These are phyloP conservation scores for Aproaerema taeniolella DNA, from an alignment of 2,888 invertebrate species.

Conservation along the genomic window DNA sequence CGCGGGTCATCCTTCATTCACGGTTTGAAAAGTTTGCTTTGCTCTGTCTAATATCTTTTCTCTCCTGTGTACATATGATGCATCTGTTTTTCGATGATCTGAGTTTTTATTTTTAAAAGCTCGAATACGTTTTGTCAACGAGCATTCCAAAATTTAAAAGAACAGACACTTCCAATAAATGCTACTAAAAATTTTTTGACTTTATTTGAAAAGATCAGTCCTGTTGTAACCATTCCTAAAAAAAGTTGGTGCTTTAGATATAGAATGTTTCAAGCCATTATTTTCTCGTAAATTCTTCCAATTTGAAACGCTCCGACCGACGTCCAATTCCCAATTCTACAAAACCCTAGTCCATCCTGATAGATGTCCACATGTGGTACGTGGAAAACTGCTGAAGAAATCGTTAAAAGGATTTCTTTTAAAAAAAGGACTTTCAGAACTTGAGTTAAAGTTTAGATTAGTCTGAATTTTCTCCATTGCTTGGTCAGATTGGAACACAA, in stretches of 20 bases:
- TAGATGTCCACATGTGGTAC: slow-evolving; percentile 56
- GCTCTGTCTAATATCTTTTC: slow-evolving; percentile 15
- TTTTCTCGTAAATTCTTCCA: slow-evolving; percentile 64
- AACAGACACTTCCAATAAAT: no score
- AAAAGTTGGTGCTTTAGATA: no score
- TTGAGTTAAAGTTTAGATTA: slow-evolving; percentile 27
- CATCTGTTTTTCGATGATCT: no score
- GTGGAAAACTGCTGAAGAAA: slow-evolving; percentile 29
- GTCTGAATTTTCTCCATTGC: slow-evolving; percentile 20
- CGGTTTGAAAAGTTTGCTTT: slow-evolving; percentile 26
- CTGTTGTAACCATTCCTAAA: no score
- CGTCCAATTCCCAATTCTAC: slow-evolving; percentile 66
- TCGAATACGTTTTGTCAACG: no score
- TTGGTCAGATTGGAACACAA: slow-evolving; percentile 38
- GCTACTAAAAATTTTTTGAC: no score
- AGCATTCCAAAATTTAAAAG: no score
- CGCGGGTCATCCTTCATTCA: slow-evolving; percentile 31
- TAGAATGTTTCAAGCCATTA: slow-evolving; percentile 51
- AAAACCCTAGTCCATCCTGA: slow-evolving; percentile 72
- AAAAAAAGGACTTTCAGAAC: slow-evolving; percentile 1
- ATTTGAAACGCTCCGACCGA: slow-evolving; percentile 62
- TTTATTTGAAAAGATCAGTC: no score
- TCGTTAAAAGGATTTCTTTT: slow-evolving; percentile 11
- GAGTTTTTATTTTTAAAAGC: no score
- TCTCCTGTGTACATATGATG: no score